A percentile compares a stretch with the other conserved stretches of the same genome.
Evolutionary conservation across 2,113 vertebrate species (phyloP).

Genomic region (Corythornis vintsioides): DNA sequence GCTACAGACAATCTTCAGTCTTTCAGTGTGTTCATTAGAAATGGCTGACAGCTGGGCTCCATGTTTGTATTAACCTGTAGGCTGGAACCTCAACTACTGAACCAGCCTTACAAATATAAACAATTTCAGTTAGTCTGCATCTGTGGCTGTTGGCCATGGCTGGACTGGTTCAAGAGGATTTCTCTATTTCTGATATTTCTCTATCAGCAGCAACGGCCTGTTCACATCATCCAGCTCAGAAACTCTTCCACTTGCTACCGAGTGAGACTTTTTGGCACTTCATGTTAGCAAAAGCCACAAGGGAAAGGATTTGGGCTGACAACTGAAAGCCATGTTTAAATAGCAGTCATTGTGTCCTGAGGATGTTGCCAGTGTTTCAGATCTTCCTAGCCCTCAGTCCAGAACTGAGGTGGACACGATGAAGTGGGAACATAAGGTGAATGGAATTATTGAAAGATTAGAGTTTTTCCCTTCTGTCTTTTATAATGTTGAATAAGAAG

Average conservation of each 20-base stretch:
- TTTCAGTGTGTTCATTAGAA: background rate
- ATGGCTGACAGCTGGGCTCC: background rate
- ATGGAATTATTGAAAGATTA: background rate
- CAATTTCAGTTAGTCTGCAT: background rate
- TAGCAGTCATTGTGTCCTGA: background rate
- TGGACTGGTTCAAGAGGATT: background rate
- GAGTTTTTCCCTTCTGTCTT: fast-evolving
- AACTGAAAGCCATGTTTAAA: background rate
- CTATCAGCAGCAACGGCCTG: background rate
- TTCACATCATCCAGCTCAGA: background rate
- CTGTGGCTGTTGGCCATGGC: background rate
- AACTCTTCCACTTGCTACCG: background rate
- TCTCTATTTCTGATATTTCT: too few relatives aligned
- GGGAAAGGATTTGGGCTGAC: background rate
- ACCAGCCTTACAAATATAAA: background rate
- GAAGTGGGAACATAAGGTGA: background rate
- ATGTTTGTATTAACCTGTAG: background rate
- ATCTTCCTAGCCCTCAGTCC: background rate
- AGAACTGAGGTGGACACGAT: background rate
- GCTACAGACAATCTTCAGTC: background rate
- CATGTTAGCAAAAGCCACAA: background rate
- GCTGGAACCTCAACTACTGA: background rate
- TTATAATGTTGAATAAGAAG: background rate
- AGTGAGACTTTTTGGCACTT: background rate
- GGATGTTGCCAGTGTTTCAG: background rate